A percentile compares a stretch with the other conserved stretches of the same genome.
Evolutionary conservation across 1,140 invertebrate species (phyloP).

Genomic region (Vollenhovia emeryi): DNA sequence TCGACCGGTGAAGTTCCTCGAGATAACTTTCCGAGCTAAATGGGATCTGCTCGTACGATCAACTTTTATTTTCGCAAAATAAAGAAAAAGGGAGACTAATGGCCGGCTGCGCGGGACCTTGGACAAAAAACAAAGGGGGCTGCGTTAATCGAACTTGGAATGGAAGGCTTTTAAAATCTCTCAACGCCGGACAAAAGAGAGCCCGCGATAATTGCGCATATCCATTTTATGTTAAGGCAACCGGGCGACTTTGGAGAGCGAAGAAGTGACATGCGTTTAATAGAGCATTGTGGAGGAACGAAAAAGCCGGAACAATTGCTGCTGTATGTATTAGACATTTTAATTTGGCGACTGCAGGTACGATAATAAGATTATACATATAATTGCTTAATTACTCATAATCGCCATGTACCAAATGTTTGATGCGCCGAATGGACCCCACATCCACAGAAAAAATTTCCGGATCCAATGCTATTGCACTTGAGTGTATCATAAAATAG

Average conservation of each 20-base stretch:
- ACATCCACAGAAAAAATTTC: too few species aligned
- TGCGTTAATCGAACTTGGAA: constrained; percentile 71
- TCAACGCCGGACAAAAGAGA: constrained; percentile 57
- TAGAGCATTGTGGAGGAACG: neutral
- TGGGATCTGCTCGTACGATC: constrained; percentile 66
- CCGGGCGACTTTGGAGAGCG: neutral
- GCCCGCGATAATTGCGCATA: constrained; percentile 34
- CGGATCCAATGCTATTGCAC: too few species aligned
- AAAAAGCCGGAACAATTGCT: neutral
- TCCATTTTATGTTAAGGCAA: constrained; percentile 26
- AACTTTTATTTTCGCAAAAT: constrained; percentile 61
- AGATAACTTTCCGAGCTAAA: constrained; percentile 70
- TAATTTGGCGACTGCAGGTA: neutral
- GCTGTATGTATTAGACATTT: neutral
- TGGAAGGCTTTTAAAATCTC: constrained; percentile 71
- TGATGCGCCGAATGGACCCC: neutral
- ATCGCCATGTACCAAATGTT: too few species aligned
- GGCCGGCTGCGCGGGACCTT: neutral
- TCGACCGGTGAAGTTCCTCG: constrained; percentile 66
- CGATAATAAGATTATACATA: neutral
- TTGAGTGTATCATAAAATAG: too few species aligned
- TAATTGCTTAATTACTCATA: neutral
- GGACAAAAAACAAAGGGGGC: constrained; percentile 52
- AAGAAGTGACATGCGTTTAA: constrained; percentile 10
- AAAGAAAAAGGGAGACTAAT: constrained; percentile 21